A percentile compares a stretch with the other conserved stretches of the same genome.
These are phyloP conservation scores for Hypanus sabinus DNA, from an alignment of 2,113 vertebrate species.

Conservation along the genomic window DNA sequence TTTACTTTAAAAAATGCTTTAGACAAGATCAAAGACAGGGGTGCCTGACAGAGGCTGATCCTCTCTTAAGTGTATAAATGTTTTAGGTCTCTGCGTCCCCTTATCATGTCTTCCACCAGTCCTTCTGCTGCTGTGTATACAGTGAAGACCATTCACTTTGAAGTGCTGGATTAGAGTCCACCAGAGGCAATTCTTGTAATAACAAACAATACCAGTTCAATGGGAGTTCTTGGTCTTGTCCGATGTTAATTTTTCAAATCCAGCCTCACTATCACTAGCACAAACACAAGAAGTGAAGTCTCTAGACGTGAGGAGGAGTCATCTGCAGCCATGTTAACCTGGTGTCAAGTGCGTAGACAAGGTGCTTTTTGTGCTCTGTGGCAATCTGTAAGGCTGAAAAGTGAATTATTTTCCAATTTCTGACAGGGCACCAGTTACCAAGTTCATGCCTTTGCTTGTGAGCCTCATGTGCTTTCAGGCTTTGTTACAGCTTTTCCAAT, in stretches of 20 bases:
- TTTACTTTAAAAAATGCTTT: conserved; percentile 74
- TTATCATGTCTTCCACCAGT: conserved; percentile 72
- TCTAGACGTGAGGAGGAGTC: conserved; percentile 59
- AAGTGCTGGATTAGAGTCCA: conserved; percentile 73
- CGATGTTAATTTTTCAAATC: conserved; percentile 74
- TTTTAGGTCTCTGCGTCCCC: conserved; percentile 68
- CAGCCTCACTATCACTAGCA: conserved; percentile 75
- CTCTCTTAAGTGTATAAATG: conserved; percentile 65
- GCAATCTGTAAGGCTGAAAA: background rate
- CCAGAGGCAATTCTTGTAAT: conserved; percentile 79
- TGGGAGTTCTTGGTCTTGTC: conserved; percentile 65
- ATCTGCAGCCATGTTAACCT: conserved; percentile 63
- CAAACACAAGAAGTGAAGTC: conserved; percentile 68
- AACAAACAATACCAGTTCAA: conserved; percentile 79
- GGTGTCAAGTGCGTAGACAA: conserved; percentile 53
- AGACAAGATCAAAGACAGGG: conserved; percentile 76
- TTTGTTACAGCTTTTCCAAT: background rate
- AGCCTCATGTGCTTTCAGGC: background rate
- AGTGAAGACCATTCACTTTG: conserved; percentile 74
- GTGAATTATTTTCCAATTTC: background rate
- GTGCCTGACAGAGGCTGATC: conserved; percentile 56
- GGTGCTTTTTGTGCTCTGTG: background rate
- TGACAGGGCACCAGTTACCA: background rate
- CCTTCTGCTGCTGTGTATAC: conserved; percentile 83
- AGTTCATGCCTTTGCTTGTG: background rate